Evolutionary conservation across 2,888 invertebrate genomes (phyloP), one percentile per base, ranked within the genome.

Genomic region (Strigamia crassipes): DNA sequence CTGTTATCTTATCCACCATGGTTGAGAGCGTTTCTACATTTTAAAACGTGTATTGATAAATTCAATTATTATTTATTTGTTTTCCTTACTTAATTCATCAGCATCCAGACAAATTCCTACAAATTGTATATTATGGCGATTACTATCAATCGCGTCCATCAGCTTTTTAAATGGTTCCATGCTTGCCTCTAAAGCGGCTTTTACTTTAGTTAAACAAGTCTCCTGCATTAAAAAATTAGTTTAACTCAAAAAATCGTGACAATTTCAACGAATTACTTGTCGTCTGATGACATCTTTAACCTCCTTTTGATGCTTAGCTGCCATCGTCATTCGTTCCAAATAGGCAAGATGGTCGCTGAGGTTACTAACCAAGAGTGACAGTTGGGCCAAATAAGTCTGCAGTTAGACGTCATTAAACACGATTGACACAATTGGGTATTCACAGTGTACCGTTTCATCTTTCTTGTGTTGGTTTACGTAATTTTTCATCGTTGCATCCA

Each of bases 251-350:
- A 38, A 38, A 27, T 38, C 1, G 6, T 38, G 38, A 38, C 38
- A 38, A 38, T n/a, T 18, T 5, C 2, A 18, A n/a, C 9, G 8
- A 1, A 2, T 5, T 73, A 73, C 73, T 31, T 73, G 73, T 73
- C 73, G 9, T 15, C 5, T 73, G 27, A 73, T 73, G 31, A 73
- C 31, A 13, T 23, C 73, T 27, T 73, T 23, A 31, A 27, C 73
- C 10, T 73, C 73, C 27, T 27, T 73, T n/a, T 73, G 73, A 31
- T 73, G 31, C n/a, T 73, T 73, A 12, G 73, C 73, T 31, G 31
- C 31, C 73, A 73, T 73, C 31, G 31, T 73, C 73, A 73, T 73
- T 73, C 73, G 27, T 31, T 73, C 27, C 31, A 73, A 73, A n/a
- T 73, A 73, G 15, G 73, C 73, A 31, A 73, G 73, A n/a, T 73